A percentile compares a stretch with the other conserved stretches of the same genome.
phyloP scores from a whole-genome alignment of 1,140 invertebrate species.

The Atta colombica region DNA sequence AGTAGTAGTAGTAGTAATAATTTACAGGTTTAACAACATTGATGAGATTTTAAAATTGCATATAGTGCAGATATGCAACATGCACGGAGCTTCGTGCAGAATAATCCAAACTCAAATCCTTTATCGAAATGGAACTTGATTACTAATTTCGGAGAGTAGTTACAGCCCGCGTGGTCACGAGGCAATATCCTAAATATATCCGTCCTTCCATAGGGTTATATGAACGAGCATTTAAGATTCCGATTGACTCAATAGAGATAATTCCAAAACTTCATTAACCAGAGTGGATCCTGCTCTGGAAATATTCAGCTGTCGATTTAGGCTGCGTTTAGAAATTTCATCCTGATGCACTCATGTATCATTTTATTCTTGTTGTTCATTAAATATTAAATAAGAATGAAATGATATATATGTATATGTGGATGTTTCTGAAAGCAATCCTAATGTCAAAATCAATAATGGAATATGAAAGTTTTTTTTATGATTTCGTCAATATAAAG shows the following conservation, averaged over 20 bases:
- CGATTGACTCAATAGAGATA: conserved; percentile 54
- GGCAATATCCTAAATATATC: conserved; percentile 67
- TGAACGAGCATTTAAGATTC: conserved; percentile 34
- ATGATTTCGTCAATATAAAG: background rate
- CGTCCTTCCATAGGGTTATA: conserved; percentile 31
- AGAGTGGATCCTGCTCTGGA: conserved; percentile 12
- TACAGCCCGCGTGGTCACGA: conserved; percentile 36
- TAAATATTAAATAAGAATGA: too few relatives aligned
- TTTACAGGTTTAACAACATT: background rate
- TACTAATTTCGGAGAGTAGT: conserved; percentile 69
- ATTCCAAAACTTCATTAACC: conserved; percentile 52
- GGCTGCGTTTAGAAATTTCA: too few relatives aligned
- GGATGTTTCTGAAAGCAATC: too few relatives aligned
- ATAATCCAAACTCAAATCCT: conserved; percentile 38
- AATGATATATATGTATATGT: too few relatives aligned
- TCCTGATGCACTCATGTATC: too few relatives aligned
- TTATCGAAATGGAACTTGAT: conserved; percentile 60
- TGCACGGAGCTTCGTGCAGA: background rate
- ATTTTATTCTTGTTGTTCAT: too few relatives aligned
- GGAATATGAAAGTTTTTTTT: too few relatives aligned
- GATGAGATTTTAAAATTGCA: conserved; percentile 22
- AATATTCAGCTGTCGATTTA: background rate
- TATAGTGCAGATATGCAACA: background rate
- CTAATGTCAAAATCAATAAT: background rate
- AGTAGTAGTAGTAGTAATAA: background rate